Base-by-base conservation (phyloP, 1,140 invertebrate genomes). In the Tetragonula clypearis region DNA sequence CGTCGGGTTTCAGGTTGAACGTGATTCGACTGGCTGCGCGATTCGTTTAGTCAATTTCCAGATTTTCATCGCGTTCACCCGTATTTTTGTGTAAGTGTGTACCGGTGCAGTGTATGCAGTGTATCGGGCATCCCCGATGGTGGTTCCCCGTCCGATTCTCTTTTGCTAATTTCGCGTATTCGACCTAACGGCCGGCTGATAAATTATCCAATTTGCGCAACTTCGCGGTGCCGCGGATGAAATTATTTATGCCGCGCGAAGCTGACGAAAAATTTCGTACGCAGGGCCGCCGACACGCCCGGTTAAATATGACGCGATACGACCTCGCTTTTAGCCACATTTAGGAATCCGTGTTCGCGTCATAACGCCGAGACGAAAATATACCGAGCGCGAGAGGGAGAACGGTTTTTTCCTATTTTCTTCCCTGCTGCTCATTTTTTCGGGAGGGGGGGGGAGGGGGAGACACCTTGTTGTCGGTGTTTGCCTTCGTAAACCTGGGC, bases 231-330 rank as follows among this genome's bases (percentile, higher is more conserved):
- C 66, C 14, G 1, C 19, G 55, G 55, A 65, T 2, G 55, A 30
- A 78, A 84, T 84, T 79, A 79, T 71, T 79, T 69, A 58, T 71
- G 56, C 56, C 23, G 4, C 14, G 11, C n/a, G 19, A 19, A 79
- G 35, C 82, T 60, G 75, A 84, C 76, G 82, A 84, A 84, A 84
- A 84, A 84, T 79, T 79, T 71, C 68, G 82, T 56, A 75, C 35
- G 69, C 41, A 9, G 8, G n/a, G 21, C 69, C 49, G 41, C 41
- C 41, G 56, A 82, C 73, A 82, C 72, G 58, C 35, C 41, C n/a
- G 74, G 82, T 84, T 84, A 78, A 84, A 84, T 84, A 78, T 78
- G 82, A 26, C 80, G 66, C 30, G 66, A 68, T 68, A 68, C 66
- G 30, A 23, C 30, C 49, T 19, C 81, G 19, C 15, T 77, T 82